Evolutionary conservation across 1,140 invertebrate genomes (phyloP).

Genomic region (Drosophila ficusphila): DNA sequence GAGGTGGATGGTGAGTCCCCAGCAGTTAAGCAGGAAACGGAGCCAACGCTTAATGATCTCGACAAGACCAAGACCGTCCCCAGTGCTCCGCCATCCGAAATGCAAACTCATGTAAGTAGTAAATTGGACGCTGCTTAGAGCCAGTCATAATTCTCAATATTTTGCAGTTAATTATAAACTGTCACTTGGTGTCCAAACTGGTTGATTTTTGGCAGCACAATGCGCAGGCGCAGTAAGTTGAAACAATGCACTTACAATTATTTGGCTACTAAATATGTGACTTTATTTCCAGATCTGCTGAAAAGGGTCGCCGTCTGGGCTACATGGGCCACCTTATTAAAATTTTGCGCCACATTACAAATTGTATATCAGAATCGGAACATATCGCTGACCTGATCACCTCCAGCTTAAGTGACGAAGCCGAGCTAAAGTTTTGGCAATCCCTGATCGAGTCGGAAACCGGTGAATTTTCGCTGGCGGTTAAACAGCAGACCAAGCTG

Average conservation of each 20-base stretch:
- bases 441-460: conserved; percentile 69
- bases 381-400: conserved; percentile 81
- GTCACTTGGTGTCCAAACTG: conserved; percentile 88
- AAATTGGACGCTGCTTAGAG: not conserved
- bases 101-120: conserved; percentile 76
- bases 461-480: conserved; percentile 72
- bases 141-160: not conserved
- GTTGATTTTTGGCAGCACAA: conserved; percentile 89
- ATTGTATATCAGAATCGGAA: conserved; percentile 78
- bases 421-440: conserved; percentile 67
- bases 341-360: conserved; percentile 85
- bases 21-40: conserved; percentile 29
- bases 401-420: conserved; percentile 61
- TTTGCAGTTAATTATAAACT: conserved; percentile 88
- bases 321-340: conserved; percentile 92
- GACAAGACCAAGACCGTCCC: conserved; percentile 56
- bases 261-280: conserved; percentile 10
- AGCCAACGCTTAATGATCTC: conserved; percentile 55
- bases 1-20: conserved; percentile 14
- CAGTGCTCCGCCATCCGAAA: conserved; percentile 66
- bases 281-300: conserved; percentile 55
- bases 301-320: conserved; percentile 86
- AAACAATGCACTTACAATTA: not conserved
- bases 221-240: conserved; percentile 85
- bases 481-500: conserved; percentile 66